Base-by-base conservation (phyloP, 2,113 vertebrate species). In the Chrysemys picta region DNA sequence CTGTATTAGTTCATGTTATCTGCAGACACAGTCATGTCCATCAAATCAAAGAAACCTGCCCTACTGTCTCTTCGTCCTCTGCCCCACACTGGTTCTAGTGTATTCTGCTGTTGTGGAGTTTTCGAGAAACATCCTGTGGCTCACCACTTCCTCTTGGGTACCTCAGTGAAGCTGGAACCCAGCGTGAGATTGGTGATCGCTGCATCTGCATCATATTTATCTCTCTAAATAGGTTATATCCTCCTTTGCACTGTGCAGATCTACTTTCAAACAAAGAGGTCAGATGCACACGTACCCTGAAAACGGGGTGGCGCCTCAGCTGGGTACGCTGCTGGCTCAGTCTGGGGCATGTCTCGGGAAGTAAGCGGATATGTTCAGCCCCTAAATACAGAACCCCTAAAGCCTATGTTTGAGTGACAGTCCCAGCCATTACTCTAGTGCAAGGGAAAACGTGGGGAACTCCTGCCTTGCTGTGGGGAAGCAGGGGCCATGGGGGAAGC, bases 1-100 rank as follows among this genome's bases (percentile, higher is more conserved):
- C 21, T 38, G 57, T 81, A 76, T 8, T 1, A 5, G 0, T 6
- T 29, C 31, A 24, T 81, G 2, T 6, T 24, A 62, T 4, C 13
- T 7, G 14, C 25, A 11, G 1, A 1, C 27, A 6, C 4, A 0
- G 2, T 62, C 0, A 0, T 4, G 49, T 0, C 5, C 47, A 27
- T 24, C 9, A 57, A 19, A 19, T 10, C 42, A 10, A 24, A 80
- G 52, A 10, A 11, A 80, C 52, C 76, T 89, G 89, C 53, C 31
- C 5, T 2, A 19, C 45, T 85, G 49, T n/a, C 7, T n/a, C 35
- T 14, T 69, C 8, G 4, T 29, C 57, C 57, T 5, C 0, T 5
- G 0, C 27, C 0, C 1, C 1, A 1, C 4, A 53, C 83, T 5
- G n/a, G 80, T 8, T 29, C 57, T 59, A 1, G 9, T 3, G 56